Evolutionary conservation across 2,888 invertebrate genomes (phyloP), one percentile per base, ranked within the genome.

Genomic region (Rhagium mordax): DNA sequence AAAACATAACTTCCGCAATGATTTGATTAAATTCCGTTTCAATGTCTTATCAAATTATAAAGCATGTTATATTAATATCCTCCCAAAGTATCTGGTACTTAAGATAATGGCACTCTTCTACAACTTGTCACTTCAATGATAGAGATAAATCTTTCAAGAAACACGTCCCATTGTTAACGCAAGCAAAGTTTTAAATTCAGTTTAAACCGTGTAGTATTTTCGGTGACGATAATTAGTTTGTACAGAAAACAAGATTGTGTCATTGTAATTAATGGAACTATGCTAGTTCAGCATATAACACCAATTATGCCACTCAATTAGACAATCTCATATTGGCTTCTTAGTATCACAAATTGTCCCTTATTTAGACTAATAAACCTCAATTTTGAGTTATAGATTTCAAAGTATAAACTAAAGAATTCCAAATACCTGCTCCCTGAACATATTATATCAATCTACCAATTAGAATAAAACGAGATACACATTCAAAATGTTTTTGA

Each of bases 21-120:
- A 18, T 65, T 33, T 53, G 33, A 65, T 53, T 29, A 53, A 51
- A 53, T 51, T 41, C 65, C 62, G 8, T 68, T 24, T 71, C 65
- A 66, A 64, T 81, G 79, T 78, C 79, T 79, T 81, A 79, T 80
- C 77, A 71, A 79, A 79, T 81, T 79, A 80, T 74, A 76, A 78
- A 68, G 74, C 76, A 74, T 62, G 51, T 8, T 20, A 3, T 51
- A 74, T 75, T 76, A 73, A 75, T 77, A 79, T 78, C 80, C 77
- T 77, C 70, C 74, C 70, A 74, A 66, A 75, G 71, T 67, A 74
- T 74, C 78, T 78, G 80, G 77, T 79, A 77, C 79, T 79, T 79
- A 80, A 80, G 81, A 82, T 80, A 82, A 82, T 77, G 41, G 75
- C 76, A 71, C 74, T 76, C 78, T 76, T 70, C 64, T 57, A 68